phyloP scores from a whole-genome alignment of 1,140 invertebrate species.

The Leptinotarsa undecemlineata region DNA sequence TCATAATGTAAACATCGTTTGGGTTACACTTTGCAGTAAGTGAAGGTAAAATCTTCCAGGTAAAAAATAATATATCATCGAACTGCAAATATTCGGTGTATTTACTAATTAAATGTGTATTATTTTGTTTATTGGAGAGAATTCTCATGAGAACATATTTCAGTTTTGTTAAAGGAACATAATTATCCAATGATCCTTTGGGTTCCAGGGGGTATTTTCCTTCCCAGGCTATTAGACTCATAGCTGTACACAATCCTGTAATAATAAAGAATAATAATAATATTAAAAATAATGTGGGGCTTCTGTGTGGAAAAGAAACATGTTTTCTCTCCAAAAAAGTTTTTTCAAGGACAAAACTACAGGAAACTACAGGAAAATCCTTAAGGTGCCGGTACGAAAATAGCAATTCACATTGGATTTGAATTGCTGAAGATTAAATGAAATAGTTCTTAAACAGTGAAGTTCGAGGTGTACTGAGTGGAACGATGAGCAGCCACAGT shows the following conservation, averaged over 20 bases:
- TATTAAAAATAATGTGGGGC: too few species aligned
- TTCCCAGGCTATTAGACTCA: conserved; percentile 68
- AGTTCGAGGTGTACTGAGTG: too few species aligned
- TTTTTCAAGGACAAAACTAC: too few species aligned
- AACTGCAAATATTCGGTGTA: conserved; percentile 68
- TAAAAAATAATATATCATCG: conserved; percentile 66
- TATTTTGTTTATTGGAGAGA: conserved; percentile 60
- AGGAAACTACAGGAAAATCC: too few species aligned
- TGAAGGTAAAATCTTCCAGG: conserved; percentile 62
- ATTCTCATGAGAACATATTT: conserved; percentile 64
- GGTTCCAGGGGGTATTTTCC: conserved; percentile 65
- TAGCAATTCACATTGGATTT: too few species aligned
- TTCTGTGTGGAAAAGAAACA: too few species aligned
- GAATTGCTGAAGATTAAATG: too few species aligned
- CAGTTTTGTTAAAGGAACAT: conserved; percentile 64
- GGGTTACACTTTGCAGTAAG: conserved; percentile 62
- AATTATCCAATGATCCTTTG: conserved; percentile 56
- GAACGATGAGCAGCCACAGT: too few species aligned
- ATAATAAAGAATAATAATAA: conserved; percentile 8
- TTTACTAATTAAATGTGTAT: conserved; percentile 59
- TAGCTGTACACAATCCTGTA: conserved; percentile 65
- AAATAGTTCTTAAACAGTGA: too few species aligned
- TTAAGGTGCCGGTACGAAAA: too few species aligned
- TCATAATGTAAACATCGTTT: conserved; percentile 67
- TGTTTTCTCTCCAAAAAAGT: too few species aligned